Evolutionary conservation across 2,113 vertebrate species (phyloP).

Genomic region (Ceuthmochares aereus): DNA sequence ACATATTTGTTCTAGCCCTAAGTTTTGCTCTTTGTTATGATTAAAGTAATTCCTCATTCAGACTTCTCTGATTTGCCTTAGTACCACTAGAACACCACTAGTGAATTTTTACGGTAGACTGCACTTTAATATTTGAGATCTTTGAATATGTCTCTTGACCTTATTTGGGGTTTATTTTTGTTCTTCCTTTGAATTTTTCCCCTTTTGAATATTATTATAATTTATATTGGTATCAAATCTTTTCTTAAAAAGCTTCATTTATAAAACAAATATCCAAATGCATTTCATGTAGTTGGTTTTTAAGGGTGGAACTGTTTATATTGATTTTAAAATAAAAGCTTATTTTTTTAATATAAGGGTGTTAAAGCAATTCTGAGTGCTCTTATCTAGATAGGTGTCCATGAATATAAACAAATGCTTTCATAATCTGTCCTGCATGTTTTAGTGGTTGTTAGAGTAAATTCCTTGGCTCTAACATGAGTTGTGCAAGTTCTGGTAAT

Average conservation of each 20-base stretch:
- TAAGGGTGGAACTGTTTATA: not conserved
- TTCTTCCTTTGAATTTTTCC: not conserved
- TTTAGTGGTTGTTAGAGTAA: not conserved
- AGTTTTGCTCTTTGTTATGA: not conserved
- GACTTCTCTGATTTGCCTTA: not conserved
- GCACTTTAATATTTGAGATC: not conserved
- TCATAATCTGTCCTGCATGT: not conserved
- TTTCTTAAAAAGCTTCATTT: not conserved
- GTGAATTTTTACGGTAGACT: not conserved
- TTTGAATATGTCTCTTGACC: not conserved
- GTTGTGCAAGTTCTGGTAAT: not conserved
- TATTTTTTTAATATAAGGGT: not conserved
- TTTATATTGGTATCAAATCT: not conserved
- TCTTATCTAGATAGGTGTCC: not conserved
- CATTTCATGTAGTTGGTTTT: not conserved
- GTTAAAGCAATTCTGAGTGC: not conserved
- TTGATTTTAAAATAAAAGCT: not conserved
- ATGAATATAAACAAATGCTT: not conserved
- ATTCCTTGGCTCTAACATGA: not conserved
- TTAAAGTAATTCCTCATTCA: not conserved
- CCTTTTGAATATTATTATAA: not conserved
- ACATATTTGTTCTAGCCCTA: not conserved
- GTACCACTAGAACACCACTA: not conserved
- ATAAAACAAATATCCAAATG: not conserved
- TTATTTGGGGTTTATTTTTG: not conserved